Percentiles rank a stretch among this genome's conserved stretches.
These are phyloP conservation scores for Phylloscopus trochilus DNA, from an alignment of 2,113 vertebrate genomes.

Conservation along the genomic window DNA sequence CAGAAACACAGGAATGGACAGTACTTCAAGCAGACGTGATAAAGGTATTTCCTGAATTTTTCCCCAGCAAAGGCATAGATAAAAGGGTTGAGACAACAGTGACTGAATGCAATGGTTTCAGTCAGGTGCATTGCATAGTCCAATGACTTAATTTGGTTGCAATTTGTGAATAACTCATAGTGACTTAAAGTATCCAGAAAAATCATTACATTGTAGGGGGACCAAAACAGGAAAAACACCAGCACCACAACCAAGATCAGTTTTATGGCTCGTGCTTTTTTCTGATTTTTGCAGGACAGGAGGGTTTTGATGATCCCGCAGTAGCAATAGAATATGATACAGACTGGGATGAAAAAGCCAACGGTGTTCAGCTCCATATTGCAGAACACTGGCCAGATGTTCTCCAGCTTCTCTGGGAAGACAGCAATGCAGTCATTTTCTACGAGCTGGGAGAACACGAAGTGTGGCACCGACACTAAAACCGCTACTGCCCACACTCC, in stretches of 20 bases:
- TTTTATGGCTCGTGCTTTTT: slow-evolving; percentile 80
- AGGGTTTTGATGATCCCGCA: slow-evolving; percentile 81
- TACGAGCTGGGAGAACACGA: slow-evolving; percentile 64
- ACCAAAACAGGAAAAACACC: slow-evolving; percentile 87
- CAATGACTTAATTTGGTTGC: slow-evolving; percentile 17
- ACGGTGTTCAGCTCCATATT: slow-evolving; percentile 77
- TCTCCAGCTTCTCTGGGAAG: slow-evolving; percentile 49
- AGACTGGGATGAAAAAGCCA: slow-evolving; percentile 80
- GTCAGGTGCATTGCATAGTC: slow-evolving; percentile 64
- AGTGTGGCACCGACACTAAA: slow-evolving; percentile 82
- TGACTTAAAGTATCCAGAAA: slow-evolving; percentile 80
- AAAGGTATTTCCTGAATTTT: slow-evolving; percentile 84
- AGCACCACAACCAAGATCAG: slow-evolving; percentile 82
- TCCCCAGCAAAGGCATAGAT: slow-evolving; percentile 91
- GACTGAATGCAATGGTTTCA: slow-evolving; percentile 80
- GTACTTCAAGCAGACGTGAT: slow-evolving; percentile 47
- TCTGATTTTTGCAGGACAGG: slow-evolving; percentile 79
- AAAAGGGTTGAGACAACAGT: slow-evolving; percentile 90
- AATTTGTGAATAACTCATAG: slow-evolving; percentile 57
- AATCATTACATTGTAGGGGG: slow-evolving; percentile 83
- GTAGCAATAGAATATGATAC: slow-evolving; percentile 85
- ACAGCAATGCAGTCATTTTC: slow-evolving; percentile 28
- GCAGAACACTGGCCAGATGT: slow-evolving; percentile 77
- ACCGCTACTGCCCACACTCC: slow-evolving; percentile 77
- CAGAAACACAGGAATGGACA: slow-evolving; percentile 53